Evolutionary conservation across 2,113 vertebrate genomes (phyloP).

Genomic region (Acinonyx jubatus): DNA sequence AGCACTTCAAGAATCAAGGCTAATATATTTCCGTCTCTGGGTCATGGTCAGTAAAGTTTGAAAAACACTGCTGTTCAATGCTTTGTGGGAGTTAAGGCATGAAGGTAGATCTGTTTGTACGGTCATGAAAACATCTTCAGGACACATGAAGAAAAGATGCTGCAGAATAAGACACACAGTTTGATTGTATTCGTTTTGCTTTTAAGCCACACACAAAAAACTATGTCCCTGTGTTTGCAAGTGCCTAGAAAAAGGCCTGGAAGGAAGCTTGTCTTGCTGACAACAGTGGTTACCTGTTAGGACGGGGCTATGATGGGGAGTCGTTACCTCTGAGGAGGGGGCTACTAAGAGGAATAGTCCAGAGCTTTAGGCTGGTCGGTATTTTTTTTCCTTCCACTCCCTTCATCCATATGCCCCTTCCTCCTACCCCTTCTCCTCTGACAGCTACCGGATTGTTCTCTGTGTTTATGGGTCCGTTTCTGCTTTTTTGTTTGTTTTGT

Average conservation of each 20-base stretch:
- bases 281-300: neutral
- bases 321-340: neutral
- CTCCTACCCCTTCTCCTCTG: neutral
- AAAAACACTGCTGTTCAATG: neutral
- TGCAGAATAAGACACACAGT: neutral
- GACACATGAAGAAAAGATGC: neutral
- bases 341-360: neutral
- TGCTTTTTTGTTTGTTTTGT: neutral
- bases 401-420: neutral
- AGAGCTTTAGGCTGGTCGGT: neutral
- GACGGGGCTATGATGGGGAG: neutral
- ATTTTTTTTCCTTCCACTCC: neutral
- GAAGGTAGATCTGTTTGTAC: neutral
- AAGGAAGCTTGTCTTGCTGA: neutral
- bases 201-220: neutral
- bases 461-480: neutral
- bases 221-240: neutral
- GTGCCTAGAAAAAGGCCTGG: neutral
- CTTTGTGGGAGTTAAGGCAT: neutral
- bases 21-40: neutral
- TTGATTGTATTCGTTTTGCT: neutral
- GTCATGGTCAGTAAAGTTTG: neutral
- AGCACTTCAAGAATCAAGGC: neutral
- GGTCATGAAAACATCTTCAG: neutral
- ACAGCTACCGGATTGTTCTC: neutral